Base-by-base conservation (phyloP, 1,140 invertebrate species). In the Sitobion miscanthi region DNA sequence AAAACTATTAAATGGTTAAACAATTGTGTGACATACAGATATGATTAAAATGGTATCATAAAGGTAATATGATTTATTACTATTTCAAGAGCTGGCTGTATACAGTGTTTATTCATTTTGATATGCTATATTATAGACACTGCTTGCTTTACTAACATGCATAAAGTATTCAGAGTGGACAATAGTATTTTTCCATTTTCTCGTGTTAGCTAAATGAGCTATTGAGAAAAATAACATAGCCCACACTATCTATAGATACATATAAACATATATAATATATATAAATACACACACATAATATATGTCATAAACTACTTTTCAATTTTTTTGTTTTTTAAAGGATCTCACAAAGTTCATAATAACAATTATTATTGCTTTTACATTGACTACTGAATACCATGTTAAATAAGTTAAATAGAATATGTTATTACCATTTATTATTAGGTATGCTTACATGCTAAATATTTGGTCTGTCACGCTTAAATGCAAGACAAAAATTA, bases 301-400 rank as follows among this genome's bases (percentile, higher is more conserved):
- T 38, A 83, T 77, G 38, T 52, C 20, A 91, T 77, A 83, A 91
- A 91, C 77, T 17, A 52, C 35, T 23, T n/a, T 91, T 25, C 7
- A 91, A 38, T 82, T 35, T 82, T 47, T 77, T 9, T 30, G 23
- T 90, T 69, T n/a, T 77, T 49, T 83, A 49, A 90, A 82, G 4
- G 90, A 57, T 38, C 4, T 82, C 69, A 69, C 38, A 90, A 42
- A 90, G 14, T 69, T 91, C 9, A 23, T 91, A 91, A 91, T 91
- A 91, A 82, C 47, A 49, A 93, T 93, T 93, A 93, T 93, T 93
- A 93, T 93, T 93, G 91, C 91, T 93, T 93, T 93, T 93, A 91
- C 49, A 93, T 93, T 86, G 47, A 93, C 91, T 93, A 93, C 49
- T 57, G 49, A 86, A 85, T 93, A 93, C 91, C 91, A 20, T 93